phyloP scores from a whole-genome alignment of 2,888 invertebrate genomes.

The Punctoribates punctum region DNA sequence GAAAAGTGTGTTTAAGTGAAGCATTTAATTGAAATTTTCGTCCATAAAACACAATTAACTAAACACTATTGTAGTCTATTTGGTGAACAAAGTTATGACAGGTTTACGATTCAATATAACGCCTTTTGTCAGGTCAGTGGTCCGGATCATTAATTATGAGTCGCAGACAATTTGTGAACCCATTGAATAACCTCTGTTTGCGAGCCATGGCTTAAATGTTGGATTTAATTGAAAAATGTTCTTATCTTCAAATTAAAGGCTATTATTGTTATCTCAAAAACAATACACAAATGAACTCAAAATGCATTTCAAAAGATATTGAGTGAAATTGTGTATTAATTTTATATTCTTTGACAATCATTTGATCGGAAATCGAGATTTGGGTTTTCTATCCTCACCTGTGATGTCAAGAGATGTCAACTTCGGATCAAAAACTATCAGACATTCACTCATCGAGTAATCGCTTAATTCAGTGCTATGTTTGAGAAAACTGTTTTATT shows the following conservation, averaged over 20 bases:
- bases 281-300: neutral
- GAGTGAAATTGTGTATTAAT: too few species aligned
- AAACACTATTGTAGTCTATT: neutral
- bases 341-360: too few species aligned
- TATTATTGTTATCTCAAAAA: neutral
- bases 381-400: too few species aligned
- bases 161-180: neutral
- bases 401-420: too few species aligned
- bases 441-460: too few species aligned
- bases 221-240: neutral
- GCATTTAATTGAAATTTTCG: constrained; percentile 17
- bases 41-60: neutral
- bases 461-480: too few species aligned
- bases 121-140: neutral
- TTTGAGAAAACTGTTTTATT: too few species aligned
- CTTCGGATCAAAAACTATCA: too few species aligned
- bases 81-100: neutral
- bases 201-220: neutral
- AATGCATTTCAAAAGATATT: too few species aligned
- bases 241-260: neutral
- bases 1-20: neutral
- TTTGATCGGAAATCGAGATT: too few species aligned
- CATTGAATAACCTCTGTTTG: neutral
- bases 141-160: constrained; percentile 21
- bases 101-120: neutral